Conservation (phyloP, 2,113 vertebrate species). For the Camelus bactrianus region DNA sequence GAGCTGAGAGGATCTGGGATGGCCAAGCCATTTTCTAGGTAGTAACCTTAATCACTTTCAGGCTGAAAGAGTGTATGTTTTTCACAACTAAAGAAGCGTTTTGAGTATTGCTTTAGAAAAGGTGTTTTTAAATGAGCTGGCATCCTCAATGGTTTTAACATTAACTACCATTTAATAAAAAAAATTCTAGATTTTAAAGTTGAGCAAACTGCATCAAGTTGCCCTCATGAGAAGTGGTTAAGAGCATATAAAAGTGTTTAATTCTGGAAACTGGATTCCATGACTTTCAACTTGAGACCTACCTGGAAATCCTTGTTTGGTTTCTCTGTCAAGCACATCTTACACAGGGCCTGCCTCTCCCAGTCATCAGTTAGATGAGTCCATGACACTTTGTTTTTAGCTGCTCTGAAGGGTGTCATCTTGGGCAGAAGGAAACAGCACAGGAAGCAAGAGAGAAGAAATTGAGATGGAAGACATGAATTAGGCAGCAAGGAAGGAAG, state of each 20-base stretch:
- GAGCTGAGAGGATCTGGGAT: not conserved
- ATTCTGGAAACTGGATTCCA: not conserved
- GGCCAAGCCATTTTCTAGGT: not conserved
- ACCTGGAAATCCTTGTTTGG: rapidly evolving
- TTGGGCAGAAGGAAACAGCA: not conserved
- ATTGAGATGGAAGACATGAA: not conserved
- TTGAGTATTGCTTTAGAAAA: not conserved
- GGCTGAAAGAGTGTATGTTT: not conserved
- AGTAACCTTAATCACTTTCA: not conserved
- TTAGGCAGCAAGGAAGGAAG: not conserved
- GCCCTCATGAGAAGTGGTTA: not conserved
- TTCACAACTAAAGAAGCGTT: not conserved
- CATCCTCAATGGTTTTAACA: not conserved
- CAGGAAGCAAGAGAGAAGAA: not conserved
- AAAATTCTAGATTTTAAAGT: not conserved
- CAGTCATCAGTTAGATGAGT: not conserved
- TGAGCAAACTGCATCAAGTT: not conserved
- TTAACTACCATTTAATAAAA: not conserved
- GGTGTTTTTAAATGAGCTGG: not conserved
- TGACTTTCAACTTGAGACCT: not conserved
- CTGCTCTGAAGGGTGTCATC: not conserved
- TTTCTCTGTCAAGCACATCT: not conserved
- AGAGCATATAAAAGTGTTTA: not conserved
- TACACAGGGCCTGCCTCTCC: rapidly evolving
- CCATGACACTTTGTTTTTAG: not conserved